These are phyloP conservation scores for Pseudomyrmex pallidus DNA, from an alignment of 1,140 invertebrate genomes.

Conservation along the genomic window DNA sequence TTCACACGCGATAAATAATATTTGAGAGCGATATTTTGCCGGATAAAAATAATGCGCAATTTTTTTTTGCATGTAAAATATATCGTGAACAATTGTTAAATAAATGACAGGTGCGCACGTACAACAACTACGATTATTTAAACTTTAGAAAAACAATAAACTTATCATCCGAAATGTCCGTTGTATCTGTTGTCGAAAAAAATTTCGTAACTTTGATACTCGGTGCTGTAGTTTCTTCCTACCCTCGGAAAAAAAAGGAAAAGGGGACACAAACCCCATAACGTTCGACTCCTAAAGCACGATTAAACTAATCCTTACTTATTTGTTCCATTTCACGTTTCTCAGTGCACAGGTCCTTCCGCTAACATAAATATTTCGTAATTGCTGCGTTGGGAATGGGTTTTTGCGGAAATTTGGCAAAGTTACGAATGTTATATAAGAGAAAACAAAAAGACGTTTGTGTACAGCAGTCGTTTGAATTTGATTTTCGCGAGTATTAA, in stretches of 20 bases:
- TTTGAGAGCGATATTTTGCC: too few species aligned
- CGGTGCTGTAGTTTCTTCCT: constrained; percentile 36
- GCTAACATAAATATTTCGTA: constrained; percentile 67
- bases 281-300: constrained; percentile 79
- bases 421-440: background rate
- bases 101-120: too few species aligned
- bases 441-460: background rate
- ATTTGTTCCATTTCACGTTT: constrained; percentile 74
- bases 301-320: constrained; percentile 84
- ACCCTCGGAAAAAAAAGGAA: constrained; percentile 53
- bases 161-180: background rate
- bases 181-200: too few species aligned
- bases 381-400: constrained; percentile 77
- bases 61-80: too few species aligned
- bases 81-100: too few species aligned
- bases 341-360: constrained; percentile 61
- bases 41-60: too few species aligned
- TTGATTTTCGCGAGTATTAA: constrained; percentile 21
- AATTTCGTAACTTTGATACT: constrained; percentile 24
- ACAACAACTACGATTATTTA: too few species aligned
- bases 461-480: background rate
- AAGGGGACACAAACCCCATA: constrained; percentile 63
- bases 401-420: constrained; percentile 45
- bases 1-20: constrained; percentile 23
- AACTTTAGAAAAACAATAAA: too few species aligned